phyloP scores from a whole-genome alignment of 1,140 invertebrate species.

The Drosophila kanapiae region DNA sequence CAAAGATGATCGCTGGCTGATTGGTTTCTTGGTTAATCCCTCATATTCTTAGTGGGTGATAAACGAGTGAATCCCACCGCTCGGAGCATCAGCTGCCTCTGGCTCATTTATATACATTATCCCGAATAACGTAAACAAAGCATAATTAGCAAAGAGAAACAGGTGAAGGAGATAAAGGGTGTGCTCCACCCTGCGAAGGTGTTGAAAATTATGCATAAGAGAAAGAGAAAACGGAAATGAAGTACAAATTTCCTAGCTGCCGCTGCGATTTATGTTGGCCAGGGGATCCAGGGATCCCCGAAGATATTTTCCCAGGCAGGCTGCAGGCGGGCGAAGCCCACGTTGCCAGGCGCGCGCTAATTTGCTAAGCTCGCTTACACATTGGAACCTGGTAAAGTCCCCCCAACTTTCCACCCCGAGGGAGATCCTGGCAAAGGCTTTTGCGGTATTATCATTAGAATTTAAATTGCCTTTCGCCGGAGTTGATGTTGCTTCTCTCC shows the following conservation, averaged over 20 bases:
- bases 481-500: constrained; percentile 8
- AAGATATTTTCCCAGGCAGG: constrained; percentile 38
- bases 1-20: constrained; percentile 2
- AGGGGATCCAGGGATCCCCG: constrained; percentile 20
- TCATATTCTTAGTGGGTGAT: not conserved
- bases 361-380: constrained; percentile 79
- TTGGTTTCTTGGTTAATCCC: not conserved
- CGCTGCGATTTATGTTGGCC: constrained; percentile 50
- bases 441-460: constrained; percentile 81
- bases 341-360: constrained; percentile 73
- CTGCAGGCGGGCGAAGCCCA: constrained; percentile 18
- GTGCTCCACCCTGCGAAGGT: constrained; percentile 23
- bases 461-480: constrained; percentile 78
- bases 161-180: constrained; percentile 19
- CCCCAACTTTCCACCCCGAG: not conserved
- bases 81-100: constrained; percentile 1
- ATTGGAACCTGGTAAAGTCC: constrained; percentile 22
- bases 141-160: constrained; percentile 64
- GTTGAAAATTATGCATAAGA: constrained; percentile 73
- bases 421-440: constrained; percentile 50
- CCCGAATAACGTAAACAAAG: constrained; percentile 66
- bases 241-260: constrained; percentile 72
- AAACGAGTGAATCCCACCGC: constrained; percentile 4
- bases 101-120: constrained; percentile 30
- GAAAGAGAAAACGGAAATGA: constrained; percentile 57